Evolutionary conservation across 2,888 invertebrate genomes (phyloP), one percentile per base, ranked within the genome.

Genomic region (Eumacrocentrus americanus): DNA sequence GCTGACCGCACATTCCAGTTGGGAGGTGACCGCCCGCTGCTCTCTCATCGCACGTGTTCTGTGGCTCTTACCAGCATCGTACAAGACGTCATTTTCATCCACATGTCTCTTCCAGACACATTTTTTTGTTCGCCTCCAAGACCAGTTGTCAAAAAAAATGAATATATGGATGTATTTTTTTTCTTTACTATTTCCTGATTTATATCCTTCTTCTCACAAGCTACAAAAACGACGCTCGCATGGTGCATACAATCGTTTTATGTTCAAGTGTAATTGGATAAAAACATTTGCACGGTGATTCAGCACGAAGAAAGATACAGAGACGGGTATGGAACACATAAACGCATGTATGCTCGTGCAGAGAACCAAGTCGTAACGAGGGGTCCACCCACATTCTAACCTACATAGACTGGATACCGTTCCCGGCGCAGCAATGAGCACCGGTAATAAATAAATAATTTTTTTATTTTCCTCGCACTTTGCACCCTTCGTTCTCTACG

Each of bases 381-480:
- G 63, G 67, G 66, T 73, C 72, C 75, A 72, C 75, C 74, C 74
- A 72, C 75, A 74, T 72, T 73, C 70, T 73, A 73, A 70, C 72
- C 72, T 68, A 73, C 68, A 73, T 73, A 70, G 59, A 64, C 61
- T 52, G 62, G 60, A 62, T 71, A 70, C 70, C 70, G 70, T 73
- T 72, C 65, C 52, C 44, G 52, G 51, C 34, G 23, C 42, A 47
- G 51, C 53, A n/a, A n/a, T n/a, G 22, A 58, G n/a, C 51, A 42
- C 51, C 37, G 37, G 34, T 38, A 52, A 35, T 60, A 47, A 60
- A 46, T 60, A 57, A 63, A 58, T 48, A 56, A 61, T 59, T 62
- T 65, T 63, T 62, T 64, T 60, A 61, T 56, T 60, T 60, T 35
- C 53, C 37, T 53, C 50, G 55, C 47, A 25, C 40, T 53, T 38